phyloP scores from a whole-genome alignment of 2,888 invertebrate species.

The Diaperis boleti region DNA sequence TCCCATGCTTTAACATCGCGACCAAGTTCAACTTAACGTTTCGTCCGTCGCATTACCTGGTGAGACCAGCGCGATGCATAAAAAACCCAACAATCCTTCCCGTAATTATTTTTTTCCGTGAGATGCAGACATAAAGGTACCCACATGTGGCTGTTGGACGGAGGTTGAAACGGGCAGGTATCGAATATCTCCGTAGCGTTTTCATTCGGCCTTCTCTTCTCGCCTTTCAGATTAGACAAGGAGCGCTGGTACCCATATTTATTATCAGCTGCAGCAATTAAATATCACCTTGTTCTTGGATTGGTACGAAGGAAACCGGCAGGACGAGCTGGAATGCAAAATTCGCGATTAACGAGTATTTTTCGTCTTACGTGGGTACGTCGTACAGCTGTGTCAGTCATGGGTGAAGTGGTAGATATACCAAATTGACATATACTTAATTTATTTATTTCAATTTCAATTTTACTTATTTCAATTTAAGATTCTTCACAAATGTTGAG shows the following conservation, averaged over 20 bases:
- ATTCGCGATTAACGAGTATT: conserved; percentile 11
- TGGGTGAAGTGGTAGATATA: not conserved
- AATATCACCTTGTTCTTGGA: conserved; percentile 46
- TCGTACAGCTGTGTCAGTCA: not conserved
- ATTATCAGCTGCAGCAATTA: conserved; percentile 47
- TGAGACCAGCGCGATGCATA: conserved; percentile 14
- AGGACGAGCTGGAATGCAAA: conserved; percentile 27
- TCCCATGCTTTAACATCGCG: not conserved
- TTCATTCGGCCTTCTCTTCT: conserved; percentile 45
- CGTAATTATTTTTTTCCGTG: conserved; percentile 44
- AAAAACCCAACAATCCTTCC: conserved; percentile 36
- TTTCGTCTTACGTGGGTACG: not conserved
- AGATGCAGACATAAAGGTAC: conserved; percentile 47
- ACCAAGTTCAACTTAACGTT: conserved; percentile 12
- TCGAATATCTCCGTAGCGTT: conserved; percentile 45
- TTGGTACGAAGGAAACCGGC: conserved; percentile 15
- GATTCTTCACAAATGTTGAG: too few relatives aligned
- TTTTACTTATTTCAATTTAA: too few relatives aligned
- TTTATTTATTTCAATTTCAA: too few relatives aligned
- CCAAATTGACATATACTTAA: too few relatives aligned
- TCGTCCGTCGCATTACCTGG: conserved; percentile 27
- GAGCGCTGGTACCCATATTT: conserved; percentile 51
- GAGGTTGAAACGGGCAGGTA: conserved; percentile 46
- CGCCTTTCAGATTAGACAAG: conserved; percentile 45
- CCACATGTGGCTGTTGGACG: conserved; percentile 43